These are phyloP conservation scores for Dascyllus trimaculatus DNA, from an alignment of 2,113 vertebrate genomes.

Conservation along the genomic window DNA sequence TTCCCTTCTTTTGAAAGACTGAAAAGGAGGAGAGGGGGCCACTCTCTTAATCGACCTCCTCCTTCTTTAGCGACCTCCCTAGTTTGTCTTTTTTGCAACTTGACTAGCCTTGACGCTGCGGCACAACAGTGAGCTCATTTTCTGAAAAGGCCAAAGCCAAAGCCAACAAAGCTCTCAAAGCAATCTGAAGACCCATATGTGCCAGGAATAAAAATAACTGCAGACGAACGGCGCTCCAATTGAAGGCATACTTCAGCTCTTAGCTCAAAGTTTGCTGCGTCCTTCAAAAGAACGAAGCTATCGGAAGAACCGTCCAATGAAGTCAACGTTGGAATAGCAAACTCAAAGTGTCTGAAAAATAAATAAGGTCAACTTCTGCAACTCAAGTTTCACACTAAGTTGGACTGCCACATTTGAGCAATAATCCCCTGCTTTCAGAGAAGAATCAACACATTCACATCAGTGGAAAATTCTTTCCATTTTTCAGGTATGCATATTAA, in stretches of 20 bases:
- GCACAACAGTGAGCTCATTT: constrained; percentile 58
- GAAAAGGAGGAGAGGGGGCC: constrained; percentile 37
- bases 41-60: constrained; percentile 5
- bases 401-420: neutral
- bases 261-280: constrained; percentile 42
- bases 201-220: constrained; percentile 69
- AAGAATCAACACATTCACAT: constrained; percentile 36
- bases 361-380: constrained; percentile 45
- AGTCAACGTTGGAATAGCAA: constrained; percentile 47
- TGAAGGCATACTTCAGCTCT: constrained; percentile 45
- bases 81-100: constrained; percentile 38
- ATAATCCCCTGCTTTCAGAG: constrained; percentile 40
- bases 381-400: constrained; percentile 15
- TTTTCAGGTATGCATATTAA: constrained; percentile 64
- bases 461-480: constrained; percentile 49
- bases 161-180: constrained; percentile 55
- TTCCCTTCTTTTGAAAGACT: constrained; percentile 51
- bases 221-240: constrained; percentile 55
- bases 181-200: constrained; percentile 47
- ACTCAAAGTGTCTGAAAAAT: constrained; percentile 49
- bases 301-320: constrained; percentile 41
- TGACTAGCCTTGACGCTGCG: constrained; percentile 43
- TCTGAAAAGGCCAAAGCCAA: constrained; percentile 44
- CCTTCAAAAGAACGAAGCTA: constrained; percentile 33
- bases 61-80: constrained; percentile 18